A percentile compares a stretch with the other conserved stretches of the same genome.
phyloP scores from a whole-genome alignment of 2,113 vertebrate species.

The Corythornis cristatus region DNA sequence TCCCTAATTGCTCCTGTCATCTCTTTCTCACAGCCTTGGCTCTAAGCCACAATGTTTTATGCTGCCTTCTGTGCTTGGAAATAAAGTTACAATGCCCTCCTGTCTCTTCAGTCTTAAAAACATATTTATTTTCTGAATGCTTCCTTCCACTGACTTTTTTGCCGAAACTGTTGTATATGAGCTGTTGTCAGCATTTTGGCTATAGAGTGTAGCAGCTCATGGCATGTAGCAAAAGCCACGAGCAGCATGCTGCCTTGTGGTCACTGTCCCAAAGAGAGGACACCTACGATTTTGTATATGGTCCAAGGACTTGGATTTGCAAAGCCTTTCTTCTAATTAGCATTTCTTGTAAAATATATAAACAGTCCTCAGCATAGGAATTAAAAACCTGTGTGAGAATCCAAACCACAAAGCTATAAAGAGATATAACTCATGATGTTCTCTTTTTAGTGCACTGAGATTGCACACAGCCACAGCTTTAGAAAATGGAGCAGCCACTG shows the following conservation, averaged over 20 bases:
- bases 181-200: slow-evolving; percentile 69
- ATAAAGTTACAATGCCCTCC: slow-evolving; percentile 59
- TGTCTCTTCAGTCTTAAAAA: slow-evolving; percentile 62
- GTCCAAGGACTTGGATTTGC: slow-evolving; percentile 40
- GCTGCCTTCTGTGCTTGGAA: slow-evolving; percentile 65
- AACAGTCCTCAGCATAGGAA: slow-evolving; percentile 40
- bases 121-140: slow-evolving; percentile 62
- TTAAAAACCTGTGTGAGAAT: slow-evolving; percentile 63
- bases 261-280: slow-evolving; percentile 35
- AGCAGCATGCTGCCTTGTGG: slow-evolving; percentile 50
- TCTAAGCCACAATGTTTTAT: slow-evolving; percentile 55
- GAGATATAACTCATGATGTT: slow-evolving; percentile 47
- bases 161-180: slow-evolving; percentile 50
- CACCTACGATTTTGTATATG: slow-evolving; percentile 53
- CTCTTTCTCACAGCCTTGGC: slow-evolving; percentile 64
- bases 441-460: slow-evolving; percentile 31
- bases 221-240: slow-evolving; percentile 44
- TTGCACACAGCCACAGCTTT: slow-evolving; percentile 19
- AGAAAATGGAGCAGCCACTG: slow-evolving; percentile 18
- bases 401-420: slow-evolving; percentile 61
- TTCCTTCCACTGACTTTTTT: slow-evolving; percentile 49
- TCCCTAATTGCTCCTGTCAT: slow-evolving; percentile 71
- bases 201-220: slow-evolving; percentile 20
- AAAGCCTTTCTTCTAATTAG: slow-evolving; percentile 56
- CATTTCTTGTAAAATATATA: slow-evolving; percentile 65